Evolutionary conservation across 2,888 invertebrate genomes (phyloP), one percentile per base, ranked within the genome.

Genomic region (Lasioglossum leucozonium): DNA sequence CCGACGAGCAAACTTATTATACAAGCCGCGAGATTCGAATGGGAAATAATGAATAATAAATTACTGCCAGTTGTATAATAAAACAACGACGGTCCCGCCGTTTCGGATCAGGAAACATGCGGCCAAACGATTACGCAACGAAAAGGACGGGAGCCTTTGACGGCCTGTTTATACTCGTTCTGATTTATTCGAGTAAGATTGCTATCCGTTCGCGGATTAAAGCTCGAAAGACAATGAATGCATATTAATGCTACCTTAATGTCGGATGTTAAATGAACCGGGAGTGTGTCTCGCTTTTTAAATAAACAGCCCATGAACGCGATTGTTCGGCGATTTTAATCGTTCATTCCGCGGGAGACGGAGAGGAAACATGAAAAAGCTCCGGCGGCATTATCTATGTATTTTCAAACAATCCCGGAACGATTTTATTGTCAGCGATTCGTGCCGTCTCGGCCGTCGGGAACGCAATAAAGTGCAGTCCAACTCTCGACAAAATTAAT

Each of bases 401-500:
- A 77, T 77, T 67, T n/a, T 26, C 37, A 47, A 40, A 44, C 37
- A 65, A 76, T 76, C 13, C 37, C 16, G 30, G n/a, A 62, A 62
- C 42, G 42, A 75, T 75, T 62, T 62, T 34, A 72, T 40, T 34
- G 40, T 51, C 67, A 65, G 47, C 47, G 34, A 26, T 77, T 77
- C 67, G 37, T 77, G 37, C 18, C 18, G 51, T 47, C 47, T 26
- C 67, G 42, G 37, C 76, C 67, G 67, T 67, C 76, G n/a, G 72
- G 18, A 51, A 37, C 34, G 47, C 47, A 72, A 55, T 71, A 77
- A 69, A 77, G 47, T 77, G 44, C 51, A 51, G 77, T 55, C 34
- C 69, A 77, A 77, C 69, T 71, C 26, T 47, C 51, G 67, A 71
- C 51, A 30, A 71, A 51, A 77, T 77, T 77, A 77, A 77, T 77